These are phyloP conservation scores for Megaleporinus macrocephalus DNA, from an alignment of 2,113 vertebrate species.

Conservation along the genomic window DNA sequence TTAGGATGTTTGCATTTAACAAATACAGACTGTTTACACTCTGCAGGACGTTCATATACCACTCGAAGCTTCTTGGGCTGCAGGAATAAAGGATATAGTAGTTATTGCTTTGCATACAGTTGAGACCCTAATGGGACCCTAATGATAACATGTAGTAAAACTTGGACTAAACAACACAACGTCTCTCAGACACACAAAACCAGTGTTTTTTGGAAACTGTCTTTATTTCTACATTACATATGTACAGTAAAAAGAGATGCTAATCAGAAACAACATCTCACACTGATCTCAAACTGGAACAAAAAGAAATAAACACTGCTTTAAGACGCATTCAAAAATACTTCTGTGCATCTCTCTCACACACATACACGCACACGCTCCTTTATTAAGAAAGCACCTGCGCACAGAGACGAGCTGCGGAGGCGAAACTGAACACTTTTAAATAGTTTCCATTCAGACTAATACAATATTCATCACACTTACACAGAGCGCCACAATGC, in stretches of 20 bases:
- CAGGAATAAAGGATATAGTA: too few relatives aligned
- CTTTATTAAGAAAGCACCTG: neutral
- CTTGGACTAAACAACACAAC: neutral
- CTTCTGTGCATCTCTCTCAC: neutral
- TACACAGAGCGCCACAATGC: neutral
- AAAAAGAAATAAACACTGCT: neutral
- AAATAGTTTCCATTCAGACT: conserved; percentile 1
- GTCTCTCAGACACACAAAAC: neutral
- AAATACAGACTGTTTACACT: too few relatives aligned
- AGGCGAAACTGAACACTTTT: conserved; percentile 8
- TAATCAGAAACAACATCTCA: conserved; percentile 2
- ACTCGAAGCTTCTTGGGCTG: too few relatives aligned
- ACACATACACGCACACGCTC: neutral
- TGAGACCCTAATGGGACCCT: too few relatives aligned
- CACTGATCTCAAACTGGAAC: neutral
- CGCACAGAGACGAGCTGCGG: neutral
- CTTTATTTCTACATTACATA: conserved; percentile 49
- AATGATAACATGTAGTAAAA: too few relatives aligned
- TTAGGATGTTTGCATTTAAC: too few relatives aligned
- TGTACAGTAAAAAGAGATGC: conserved; percentile 41
- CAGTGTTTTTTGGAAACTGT: neutral
- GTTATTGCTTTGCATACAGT: too few relatives aligned
- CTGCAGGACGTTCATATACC: too few relatives aligned
- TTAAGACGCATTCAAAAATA: neutral
- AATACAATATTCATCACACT: neutral